Evolutionary conservation across 2,113 vertebrate species (phyloP).

Genomic region (Odobenus rosmarus): DNA sequence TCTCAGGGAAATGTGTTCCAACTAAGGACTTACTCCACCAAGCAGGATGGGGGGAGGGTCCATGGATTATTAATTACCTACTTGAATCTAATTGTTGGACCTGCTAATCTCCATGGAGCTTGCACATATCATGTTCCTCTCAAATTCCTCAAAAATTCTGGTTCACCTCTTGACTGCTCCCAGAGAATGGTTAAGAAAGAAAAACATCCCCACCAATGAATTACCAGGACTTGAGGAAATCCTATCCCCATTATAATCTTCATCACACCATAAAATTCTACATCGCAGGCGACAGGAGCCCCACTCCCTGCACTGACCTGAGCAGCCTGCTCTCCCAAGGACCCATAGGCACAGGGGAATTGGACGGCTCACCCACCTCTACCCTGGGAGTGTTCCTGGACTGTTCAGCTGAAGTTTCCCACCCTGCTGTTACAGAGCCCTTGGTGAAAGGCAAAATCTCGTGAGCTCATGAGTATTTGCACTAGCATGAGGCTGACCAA

Average conservation of each 20-base stretch:
- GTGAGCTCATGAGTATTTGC: constrained; percentile 7
- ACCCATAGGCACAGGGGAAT: neutral
- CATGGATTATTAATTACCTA: neutral
- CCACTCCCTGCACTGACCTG: neutral
- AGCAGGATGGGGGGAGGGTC: neutral
- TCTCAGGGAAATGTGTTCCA: neutral
- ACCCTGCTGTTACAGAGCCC: neutral
- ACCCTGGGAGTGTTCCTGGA: neutral
- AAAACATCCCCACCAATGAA: neutral
- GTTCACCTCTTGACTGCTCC: neutral
- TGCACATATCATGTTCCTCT: neutral
- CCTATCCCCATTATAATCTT: neutral
- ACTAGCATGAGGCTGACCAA: neutral
- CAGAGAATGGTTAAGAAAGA: neutral
- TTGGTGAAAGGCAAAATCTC: neutral
- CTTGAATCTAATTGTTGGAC: neutral
- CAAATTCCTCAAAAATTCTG: neutral
- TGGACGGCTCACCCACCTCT: neutral
- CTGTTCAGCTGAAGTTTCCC: accelerated
- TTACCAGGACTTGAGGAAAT: neutral
- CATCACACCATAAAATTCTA: neutral
- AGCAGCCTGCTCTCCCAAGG: neutral
- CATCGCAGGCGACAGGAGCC: neutral
- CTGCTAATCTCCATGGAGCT: neutral
- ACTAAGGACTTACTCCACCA: neutral